phyloP scores from a whole-genome alignment of 2,113 vertebrate species.

The Prinia subflava region DNA sequence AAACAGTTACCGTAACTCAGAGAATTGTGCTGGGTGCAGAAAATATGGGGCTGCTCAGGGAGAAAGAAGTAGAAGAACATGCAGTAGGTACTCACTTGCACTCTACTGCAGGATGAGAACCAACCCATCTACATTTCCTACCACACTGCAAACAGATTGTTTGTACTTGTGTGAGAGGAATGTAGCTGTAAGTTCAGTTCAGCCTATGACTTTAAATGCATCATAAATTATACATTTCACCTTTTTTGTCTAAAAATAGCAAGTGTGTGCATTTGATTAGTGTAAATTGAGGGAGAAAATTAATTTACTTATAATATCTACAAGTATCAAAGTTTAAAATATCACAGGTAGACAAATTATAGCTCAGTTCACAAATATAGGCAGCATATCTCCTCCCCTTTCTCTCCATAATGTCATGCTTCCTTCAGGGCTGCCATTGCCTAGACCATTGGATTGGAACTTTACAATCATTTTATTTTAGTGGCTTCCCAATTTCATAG shows the following conservation, averaged over 20 bases:
- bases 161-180: rapidly evolving
- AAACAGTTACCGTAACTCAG: background rate
- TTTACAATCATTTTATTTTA: background rate
- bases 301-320: background rate
- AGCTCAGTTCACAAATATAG: background rate
- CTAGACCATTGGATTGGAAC: background rate
- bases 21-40: background rate
- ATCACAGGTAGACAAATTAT: background rate
- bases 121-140: background rate
- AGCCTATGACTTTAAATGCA: background rate
- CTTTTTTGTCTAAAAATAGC: background rate
- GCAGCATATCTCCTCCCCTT: background rate
- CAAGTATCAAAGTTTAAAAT: background rate
- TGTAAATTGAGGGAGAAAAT: background rate
- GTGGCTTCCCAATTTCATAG: background rate
- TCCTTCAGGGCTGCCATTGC: background rate
- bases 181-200: background rate
- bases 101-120: background rate
- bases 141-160: background rate
- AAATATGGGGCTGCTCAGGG: background rate
- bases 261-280: background rate
- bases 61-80: background rate
- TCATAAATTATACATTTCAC: background rate
- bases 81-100: background rate
- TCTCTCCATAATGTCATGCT: background rate